Conservation (phyloP, 2,113 vertebrate genomes). For the Gracilinanus agilis region DNA sequence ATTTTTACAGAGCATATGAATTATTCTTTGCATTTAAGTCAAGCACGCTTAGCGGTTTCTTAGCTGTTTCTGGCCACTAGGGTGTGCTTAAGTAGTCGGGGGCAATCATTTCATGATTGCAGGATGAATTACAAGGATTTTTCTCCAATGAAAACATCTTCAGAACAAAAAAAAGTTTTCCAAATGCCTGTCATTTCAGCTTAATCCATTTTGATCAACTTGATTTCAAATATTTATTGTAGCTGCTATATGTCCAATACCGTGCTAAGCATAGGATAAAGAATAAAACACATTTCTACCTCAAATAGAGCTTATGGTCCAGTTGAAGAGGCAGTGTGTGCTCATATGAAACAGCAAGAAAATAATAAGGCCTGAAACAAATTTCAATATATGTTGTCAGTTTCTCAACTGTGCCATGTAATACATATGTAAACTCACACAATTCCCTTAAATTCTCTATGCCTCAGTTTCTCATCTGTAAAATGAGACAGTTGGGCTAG, state of each 20-base stretch:
- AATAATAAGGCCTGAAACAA: neutral
- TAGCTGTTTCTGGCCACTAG: neutral
- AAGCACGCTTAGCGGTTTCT: neutral
- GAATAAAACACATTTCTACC: neutral
- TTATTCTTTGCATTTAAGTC: neutral
- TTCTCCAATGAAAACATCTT: neutral
- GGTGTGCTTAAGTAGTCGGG: neutral
- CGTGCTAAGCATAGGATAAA: neutral
- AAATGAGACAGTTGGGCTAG: neutral
- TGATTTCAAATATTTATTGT: neutral
- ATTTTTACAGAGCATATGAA: neutral
- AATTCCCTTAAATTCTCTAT: neutral
- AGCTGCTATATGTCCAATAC: neutral
- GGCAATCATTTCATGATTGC: neutral
- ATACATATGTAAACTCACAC: neutral
- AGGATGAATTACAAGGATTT: neutral
- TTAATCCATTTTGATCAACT: neutral
- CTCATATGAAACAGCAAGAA: neutral
- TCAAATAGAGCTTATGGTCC: neutral
- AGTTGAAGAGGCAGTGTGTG: neutral
- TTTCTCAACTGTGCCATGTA: neutral
- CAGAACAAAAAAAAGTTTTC: neutral
- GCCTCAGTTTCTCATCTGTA: neutral
- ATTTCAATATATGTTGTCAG: neutral
- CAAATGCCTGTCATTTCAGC: neutral